Base-by-base conservation (phyloP, 2,113 vertebrate genomes). In the Python bivittatus region DNA sequence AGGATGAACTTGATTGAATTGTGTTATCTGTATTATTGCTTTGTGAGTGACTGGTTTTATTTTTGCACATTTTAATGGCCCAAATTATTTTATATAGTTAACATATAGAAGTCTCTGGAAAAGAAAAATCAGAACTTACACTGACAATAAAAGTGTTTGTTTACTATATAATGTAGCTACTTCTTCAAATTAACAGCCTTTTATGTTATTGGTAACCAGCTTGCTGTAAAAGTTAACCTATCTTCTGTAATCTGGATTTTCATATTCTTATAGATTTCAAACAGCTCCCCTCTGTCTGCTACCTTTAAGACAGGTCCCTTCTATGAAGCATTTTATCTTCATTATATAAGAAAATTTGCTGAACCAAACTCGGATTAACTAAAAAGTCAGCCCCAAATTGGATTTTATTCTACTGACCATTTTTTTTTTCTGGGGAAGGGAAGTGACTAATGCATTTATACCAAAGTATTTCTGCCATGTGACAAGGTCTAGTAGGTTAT, bases 331-430 rank as follows among this genome's bases (percentile, higher is more conserved):
- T 13, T 96, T 88, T 64, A 52, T 25, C 94, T 94, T 95, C 94
- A 90, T 57, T 56, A 13, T 89, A 84, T 44, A 94, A 95, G 89
- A 61, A 25, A 93, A 90, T 94, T 87, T 94, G 95, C 72, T 95
- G 92, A 88, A 92, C 61, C 93, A 94, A 95, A 89, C 2, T 93
- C 56, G 90, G 58, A 6, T 91, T 95, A 93, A 92, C 84, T 92
- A 93, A 95, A 83, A 88, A 94, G 54, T 92, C 91, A 56, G 89
- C 56, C 94, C 6, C 90, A 94, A 96, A 95, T 93, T 61, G 17
- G 44, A 79, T 95, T 96, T 96, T 90, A 93, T 94, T 95, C 38
- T 58, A 44, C n/a, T 93, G 6, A 85, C 95, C 90, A 88, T 94
- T 86, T 33, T 25, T 86, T 94, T 93, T 94, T 95, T 84, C 87